Base-by-base conservation (phyloP, 1,140 invertebrate genomes). In the Platorchestia sp. region DNA sequence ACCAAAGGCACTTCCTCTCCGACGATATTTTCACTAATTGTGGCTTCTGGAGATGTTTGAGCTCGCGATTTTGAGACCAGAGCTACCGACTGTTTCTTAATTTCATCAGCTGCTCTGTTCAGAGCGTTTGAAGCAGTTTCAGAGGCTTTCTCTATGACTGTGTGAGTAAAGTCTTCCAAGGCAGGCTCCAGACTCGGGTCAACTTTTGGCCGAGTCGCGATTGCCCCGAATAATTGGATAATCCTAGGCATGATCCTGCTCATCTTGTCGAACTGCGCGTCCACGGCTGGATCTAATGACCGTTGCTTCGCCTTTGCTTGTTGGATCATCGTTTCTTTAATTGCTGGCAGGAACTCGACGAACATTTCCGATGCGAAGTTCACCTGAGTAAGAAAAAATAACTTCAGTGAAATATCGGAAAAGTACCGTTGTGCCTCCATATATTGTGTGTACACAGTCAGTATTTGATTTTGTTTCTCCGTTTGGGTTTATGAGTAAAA, bases 331-430 rank as follows among this genome's bases (percentile, higher is more conserved):
- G 91, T 45, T 40, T 45, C 45, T 44, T 45, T 44, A 7, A 93
- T 40, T 47, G 91, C 45, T 45, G 91, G 91, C 41, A 93, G 91
- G 27, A 93, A 93, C 22, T 45, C 91, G 40, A 44, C 40, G 45
- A 93, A 93, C 91, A 93, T 93, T 40, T 93, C 3, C 44, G 91
- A 45, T 45, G 91, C 91, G 91, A 93, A 93, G 91, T 93, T 40
- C 36, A 93, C 44, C 91, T 93, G 91, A 47, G 10, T 7, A 16
- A 44, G 45, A 93, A 47, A 45, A 44, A 89, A 5, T 42, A 41
- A 44, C 42, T 10, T 42, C 41, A 89, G 14, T 42, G 22, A 89
- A 5, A 42, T 42, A 42, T 6, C 87, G 41, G 16, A 89, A 36
- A 89, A 42, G 41, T 89, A 75, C 10, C 10, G 36, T 75, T n/a